These are phyloP conservation scores for Solenopsis fugax DNA, from an alignment of 1,140 invertebrate genomes.

Conservation along the genomic window DNA sequence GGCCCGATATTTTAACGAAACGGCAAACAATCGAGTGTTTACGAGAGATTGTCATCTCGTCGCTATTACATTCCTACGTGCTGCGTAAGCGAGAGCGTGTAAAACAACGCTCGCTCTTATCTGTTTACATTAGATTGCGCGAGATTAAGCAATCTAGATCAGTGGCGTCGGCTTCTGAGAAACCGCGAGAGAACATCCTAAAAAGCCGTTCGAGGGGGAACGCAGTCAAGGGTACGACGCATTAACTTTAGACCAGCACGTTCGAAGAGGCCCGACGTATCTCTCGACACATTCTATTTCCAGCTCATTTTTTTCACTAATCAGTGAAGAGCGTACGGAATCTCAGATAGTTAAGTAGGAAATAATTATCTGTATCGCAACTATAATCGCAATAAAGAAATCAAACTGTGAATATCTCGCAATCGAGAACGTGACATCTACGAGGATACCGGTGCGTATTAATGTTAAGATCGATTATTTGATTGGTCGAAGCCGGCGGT, in stretches of 20 bases:
- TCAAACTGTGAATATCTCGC: neutral
- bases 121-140: conserved; percentile 58
- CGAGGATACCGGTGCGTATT: neutral
- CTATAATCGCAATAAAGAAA: conserved; percentile 1
- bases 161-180: conserved; percentile 54
- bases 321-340: neutral
- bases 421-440: conserved; percentile 21
- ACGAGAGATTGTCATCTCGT: conserved; percentile 53
- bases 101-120: conserved; percentile 54
- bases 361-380: neutral
- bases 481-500: neutral
- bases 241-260: neutral
- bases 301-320: neutral
- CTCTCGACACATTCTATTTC: neutral
- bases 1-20: conserved; percentile 32
- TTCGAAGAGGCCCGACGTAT: neutral
- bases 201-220: conserved; percentile 4
- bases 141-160: conserved; percentile 65
- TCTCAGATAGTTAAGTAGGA: neutral
- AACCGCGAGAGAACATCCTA: conserved; percentile 11
- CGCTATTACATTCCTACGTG: conserved; percentile 35
- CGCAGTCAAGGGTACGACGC: conserved; percentile 15
- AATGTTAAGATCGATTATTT: conserved; percentile 21
- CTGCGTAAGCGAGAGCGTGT: conserved; percentile 51
- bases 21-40: conserved; percentile 67